These are phyloP conservation scores for Monarcha castaneiventris DNA, from an alignment of 2,113 vertebrate species.

Conservation along the genomic window DNA sequence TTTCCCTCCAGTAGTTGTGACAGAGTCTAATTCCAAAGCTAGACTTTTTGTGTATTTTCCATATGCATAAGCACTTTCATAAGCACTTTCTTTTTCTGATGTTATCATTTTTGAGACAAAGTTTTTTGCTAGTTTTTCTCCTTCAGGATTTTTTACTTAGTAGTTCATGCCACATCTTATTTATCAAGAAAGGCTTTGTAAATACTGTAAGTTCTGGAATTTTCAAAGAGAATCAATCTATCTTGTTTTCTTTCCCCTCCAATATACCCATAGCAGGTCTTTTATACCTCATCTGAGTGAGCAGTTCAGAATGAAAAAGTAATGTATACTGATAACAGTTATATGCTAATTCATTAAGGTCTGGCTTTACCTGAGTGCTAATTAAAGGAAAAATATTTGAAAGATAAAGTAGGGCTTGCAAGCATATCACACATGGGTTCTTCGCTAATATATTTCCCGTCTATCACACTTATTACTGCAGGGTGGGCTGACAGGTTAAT, in stretches of 20 bases:
- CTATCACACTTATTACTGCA: conserved; percentile 77
- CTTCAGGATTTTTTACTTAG: background rate
- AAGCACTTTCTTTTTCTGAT: background rate
- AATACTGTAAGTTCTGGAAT: background rate
- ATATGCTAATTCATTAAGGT: conserved; percentile 71
- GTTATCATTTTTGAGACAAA: background rate
- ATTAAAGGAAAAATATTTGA: conserved; percentile 74
- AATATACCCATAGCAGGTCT: background rate
- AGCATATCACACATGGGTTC: conserved; percentile 65
- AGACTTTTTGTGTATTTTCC: background rate
- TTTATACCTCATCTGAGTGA: conserved; percentile 51
- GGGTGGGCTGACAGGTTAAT: conserved; percentile 81
- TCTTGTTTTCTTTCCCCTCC: background rate
- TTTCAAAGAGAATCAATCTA: background rate
- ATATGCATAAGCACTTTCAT: background rate
- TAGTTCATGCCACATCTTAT: background rate
- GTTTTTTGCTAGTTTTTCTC: background rate
- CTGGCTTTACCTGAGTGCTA: conserved; percentile 65
- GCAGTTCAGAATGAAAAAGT: conserved; percentile 51
- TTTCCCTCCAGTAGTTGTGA: background rate
- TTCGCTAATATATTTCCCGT: conserved; percentile 73
- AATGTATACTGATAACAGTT: conserved; percentile 66
- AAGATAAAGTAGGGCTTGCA: conserved; percentile 69
- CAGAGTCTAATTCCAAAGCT: background rate
- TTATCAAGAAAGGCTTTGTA: background rate